Conservation (phyloP, 2,888 invertebrate species). For the Macropis europaea region DNA sequence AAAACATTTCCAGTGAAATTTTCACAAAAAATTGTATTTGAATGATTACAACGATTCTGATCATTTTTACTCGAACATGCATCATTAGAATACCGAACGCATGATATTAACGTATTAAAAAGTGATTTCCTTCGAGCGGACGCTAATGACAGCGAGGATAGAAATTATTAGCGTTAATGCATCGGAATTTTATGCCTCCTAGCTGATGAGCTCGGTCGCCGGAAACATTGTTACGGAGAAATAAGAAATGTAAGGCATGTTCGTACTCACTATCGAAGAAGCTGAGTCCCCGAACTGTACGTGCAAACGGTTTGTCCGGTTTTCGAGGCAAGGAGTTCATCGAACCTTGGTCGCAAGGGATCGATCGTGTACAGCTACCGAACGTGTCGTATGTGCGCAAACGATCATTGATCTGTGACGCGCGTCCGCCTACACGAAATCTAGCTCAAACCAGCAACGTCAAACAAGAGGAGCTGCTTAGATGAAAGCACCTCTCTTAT, state of each 20-base stretch:
- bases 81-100: too few relatives aligned
- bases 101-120: too few relatives aligned
- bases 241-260: slow-evolving; percentile 18
- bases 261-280: slow-evolving; percentile 30
- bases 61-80: too few relatives aligned
- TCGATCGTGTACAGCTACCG: slow-evolving; percentile 60
- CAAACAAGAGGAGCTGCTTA: background rate
- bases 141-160: background rate
- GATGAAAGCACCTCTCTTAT: slow-evolving; percentile 21
- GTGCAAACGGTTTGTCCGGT: slow-evolving; percentile 63
- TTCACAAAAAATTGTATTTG: too few relatives aligned
- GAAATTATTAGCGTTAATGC: background rate
- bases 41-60: too few relatives aligned
- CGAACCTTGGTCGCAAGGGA: slow-evolving; percentile 57
- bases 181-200: slow-evolving; percentile 7
- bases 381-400: slow-evolving; percentile 53
- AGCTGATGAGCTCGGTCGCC: background rate
- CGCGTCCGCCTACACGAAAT: slow-evolving; percentile 53
- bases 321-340: slow-evolving; percentile 64
- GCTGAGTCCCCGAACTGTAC: slow-evolving; percentile 36
- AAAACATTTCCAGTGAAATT: too few relatives aligned
- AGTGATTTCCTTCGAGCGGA: background rate
- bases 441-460: slow-evolving; percentile 5
- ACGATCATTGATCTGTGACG: slow-evolving; percentile 61
- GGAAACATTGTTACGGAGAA: slow-evolving; percentile 31